phyloP scores from a whole-genome alignment of 2,888 invertebrate species.

The Notodromas monacha region DNA sequence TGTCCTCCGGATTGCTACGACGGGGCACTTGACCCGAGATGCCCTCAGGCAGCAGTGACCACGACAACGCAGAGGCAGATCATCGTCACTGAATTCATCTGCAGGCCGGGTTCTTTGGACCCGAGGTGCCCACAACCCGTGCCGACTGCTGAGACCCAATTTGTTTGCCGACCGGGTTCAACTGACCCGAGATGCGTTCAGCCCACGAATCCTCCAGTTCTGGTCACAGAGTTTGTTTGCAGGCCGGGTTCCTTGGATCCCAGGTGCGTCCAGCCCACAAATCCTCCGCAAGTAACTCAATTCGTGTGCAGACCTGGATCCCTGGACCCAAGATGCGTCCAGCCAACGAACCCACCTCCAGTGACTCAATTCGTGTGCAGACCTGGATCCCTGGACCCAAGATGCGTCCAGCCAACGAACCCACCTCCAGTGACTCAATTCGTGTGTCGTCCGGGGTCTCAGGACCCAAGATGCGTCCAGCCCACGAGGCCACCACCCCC shows the following conservation, averaged over 20 bases:
- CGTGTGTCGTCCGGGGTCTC: neutral
- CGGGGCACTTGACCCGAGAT: neutral
- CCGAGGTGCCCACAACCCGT: constrained; percentile 4
- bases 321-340: neutral
- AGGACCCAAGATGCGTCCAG: too few relatives aligned
- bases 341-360: too few relatives aligned
- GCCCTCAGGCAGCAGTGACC: too few relatives aligned
- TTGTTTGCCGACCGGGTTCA: too few relatives aligned
- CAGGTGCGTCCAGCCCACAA: too few relatives aligned
- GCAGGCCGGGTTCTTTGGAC: neutral
- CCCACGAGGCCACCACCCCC: neutral
- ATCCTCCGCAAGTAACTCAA: constrained; percentile 7
- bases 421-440: neutral
- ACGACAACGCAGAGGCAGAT: neutral
- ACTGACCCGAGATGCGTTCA: too few relatives aligned
- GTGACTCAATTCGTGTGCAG: too few relatives aligned
- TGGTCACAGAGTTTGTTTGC: neutral
- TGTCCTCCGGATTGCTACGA: neutral
- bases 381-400: constrained; percentile 11
- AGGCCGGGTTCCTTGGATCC: neutral
- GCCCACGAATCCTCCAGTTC: too few relatives aligned
- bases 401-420: constrained; percentile 5
- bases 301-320: neutral
- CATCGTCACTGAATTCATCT: neutral
- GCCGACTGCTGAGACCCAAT: too few relatives aligned